Conservation (phyloP, 2,888 invertebrate genomes). For the Orthonevra nobilis region DNA sequence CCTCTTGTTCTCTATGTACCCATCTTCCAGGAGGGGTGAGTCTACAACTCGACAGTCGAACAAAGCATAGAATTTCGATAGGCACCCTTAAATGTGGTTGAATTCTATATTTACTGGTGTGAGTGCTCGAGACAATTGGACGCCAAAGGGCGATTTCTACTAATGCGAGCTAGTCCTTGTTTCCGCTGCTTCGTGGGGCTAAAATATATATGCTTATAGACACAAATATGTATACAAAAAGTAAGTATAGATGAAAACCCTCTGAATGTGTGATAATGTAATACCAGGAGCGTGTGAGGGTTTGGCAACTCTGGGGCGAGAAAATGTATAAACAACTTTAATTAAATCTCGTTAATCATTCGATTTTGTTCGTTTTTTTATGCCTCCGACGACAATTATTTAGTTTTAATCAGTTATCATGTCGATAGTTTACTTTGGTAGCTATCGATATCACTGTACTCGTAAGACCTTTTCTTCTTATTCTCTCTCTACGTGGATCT, state of each 20-base stretch:
- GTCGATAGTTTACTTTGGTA: constrained; percentile 48
- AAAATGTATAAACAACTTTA: too few relatives aligned
- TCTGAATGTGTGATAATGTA: constrained; percentile 32
- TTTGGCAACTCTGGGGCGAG: constrained; percentile 7
- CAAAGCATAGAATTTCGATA: constrained; percentile 41
- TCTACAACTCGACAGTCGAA: too few relatives aligned
- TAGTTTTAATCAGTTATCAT: constrained; percentile 38
- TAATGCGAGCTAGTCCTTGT: constrained; percentile 34
- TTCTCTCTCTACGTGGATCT: too few relatives aligned
- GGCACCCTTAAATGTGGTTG: constrained; percentile 54
- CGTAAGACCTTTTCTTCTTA: constrained; percentile 45
- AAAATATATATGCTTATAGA: too few relatives aligned
- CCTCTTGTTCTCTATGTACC: constrained; percentile 3
- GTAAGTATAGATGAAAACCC: constrained; percentile 5
- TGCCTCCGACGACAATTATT: constrained; percentile 7
- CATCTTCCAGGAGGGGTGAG: too few relatives aligned
- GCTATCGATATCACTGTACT: constrained; percentile 22
- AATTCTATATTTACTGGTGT: constrained; percentile 38
- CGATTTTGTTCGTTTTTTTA: background rate
- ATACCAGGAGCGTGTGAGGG: constrained; percentile 28
- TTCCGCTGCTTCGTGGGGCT: constrained; percentile 1
- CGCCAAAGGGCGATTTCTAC: constrained; percentile 60
- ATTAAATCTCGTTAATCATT: constrained; percentile 57
- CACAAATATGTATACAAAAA: too few relatives aligned
- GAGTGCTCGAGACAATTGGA: constrained; percentile 68